Percentiles rank a stretch among this genome's conserved stretches.
Evolutionary conservation across 2,888 invertebrate species (phyloP).

Genomic region (Phlogophora meticulosa): DNA sequence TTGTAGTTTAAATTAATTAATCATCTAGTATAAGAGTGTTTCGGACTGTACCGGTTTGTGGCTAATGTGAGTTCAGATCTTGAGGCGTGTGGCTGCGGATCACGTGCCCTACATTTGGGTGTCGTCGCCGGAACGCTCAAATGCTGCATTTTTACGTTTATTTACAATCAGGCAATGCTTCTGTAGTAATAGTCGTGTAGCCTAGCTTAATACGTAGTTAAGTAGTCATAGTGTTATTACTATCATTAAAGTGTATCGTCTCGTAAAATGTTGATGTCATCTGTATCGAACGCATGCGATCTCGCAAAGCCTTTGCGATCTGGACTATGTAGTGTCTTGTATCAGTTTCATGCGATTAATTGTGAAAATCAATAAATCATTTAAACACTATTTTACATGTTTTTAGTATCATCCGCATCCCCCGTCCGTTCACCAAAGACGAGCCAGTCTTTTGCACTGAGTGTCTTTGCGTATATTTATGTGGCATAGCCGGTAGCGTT

Average conservation of each 20-base stretch:
- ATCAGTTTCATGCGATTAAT: slow-evolving; percentile 59
- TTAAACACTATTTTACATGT: slow-evolving; percentile 63
- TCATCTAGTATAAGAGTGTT: slow-evolving; percentile 76
- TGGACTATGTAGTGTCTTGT: slow-evolving; percentile 57
- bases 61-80: slow-evolving; percentile 88
- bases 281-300: slow-evolving; percentile 79
- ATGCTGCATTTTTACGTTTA: slow-evolving; percentile 82
- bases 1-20: slow-evolving; percentile 66
- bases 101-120: slow-evolving; percentile 88
- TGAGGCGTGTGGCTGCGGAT: slow-evolving; percentile 80
- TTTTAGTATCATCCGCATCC: slow-evolving; percentile 71
- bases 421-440: slow-evolving; percentile 67
- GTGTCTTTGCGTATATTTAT: slow-evolving; percentile 77
- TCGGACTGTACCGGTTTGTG: slow-evolving; percentile 85
- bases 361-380: slow-evolving; percentile 65
- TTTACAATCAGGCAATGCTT: slow-evolving; percentile 83
- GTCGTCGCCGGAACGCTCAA: slow-evolving; percentile 83
- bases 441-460: slow-evolving; percentile 69
- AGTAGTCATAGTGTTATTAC: slow-evolving; percentile 59
- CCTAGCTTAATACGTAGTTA: slow-evolving; percentile 59
- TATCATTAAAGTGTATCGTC: slow-evolving; percentile 70
- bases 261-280: slow-evolving; percentile 73
- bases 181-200: slow-evolving; percentile 70
- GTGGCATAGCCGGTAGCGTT: slow-evolving; percentile 62
- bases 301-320: slow-evolving; percentile 72